Evolutionary conservation across 2,888 invertebrate genomes (phyloP), one percentile per base, ranked within the genome.

Genomic region (Platycheirus rosarum): DNA sequence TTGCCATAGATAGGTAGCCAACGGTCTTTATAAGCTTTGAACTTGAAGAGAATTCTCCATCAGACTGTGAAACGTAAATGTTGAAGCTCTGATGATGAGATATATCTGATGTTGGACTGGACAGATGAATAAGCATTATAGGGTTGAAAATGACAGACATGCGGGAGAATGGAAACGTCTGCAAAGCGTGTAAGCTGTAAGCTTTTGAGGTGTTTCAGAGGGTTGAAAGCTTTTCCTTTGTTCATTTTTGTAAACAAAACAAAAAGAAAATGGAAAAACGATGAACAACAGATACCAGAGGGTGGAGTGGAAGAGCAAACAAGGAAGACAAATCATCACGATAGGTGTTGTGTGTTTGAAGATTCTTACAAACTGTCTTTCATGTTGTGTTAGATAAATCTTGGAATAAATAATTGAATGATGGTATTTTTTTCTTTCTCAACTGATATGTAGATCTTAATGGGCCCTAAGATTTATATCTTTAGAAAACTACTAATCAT

Each of bases 11-110:
- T 16, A 51, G 23, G 51, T 51, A 48, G 42, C 40, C 20, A 23
- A 18, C 55, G 71, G 71, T 73, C 82, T 57, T 62, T 29, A n/a
- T 23, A 77, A 82, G 82, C 82, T 82, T 82, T 82, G 82, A 82
- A 82, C 82, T 82, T 82, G 76, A 77, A 63, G 68, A 82, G 76
- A 71, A 69, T 48, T 62, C 37, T 55, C 73, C 35, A 9, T 35
- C 44, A 35, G 20, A 40, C 23, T 49, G 60, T 20, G 16, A 42
- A 40, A 48, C 18, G 65, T 23, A 60, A 60, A 60, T 62, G 70
- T n/a, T n/a, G n/a, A n/a, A n/a, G n/a, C n/a, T n/a, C n/a, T 69
- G 63, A 46, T 57, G 32, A 48, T 48, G 37, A 23, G 20, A 40
- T 53, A 20, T 32, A 51, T 70, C 68, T 32, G 23, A 13, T 0